Conservation (phyloP, 2,797 vertebrate genomes). For the Takifugu rubripes region DNA sequence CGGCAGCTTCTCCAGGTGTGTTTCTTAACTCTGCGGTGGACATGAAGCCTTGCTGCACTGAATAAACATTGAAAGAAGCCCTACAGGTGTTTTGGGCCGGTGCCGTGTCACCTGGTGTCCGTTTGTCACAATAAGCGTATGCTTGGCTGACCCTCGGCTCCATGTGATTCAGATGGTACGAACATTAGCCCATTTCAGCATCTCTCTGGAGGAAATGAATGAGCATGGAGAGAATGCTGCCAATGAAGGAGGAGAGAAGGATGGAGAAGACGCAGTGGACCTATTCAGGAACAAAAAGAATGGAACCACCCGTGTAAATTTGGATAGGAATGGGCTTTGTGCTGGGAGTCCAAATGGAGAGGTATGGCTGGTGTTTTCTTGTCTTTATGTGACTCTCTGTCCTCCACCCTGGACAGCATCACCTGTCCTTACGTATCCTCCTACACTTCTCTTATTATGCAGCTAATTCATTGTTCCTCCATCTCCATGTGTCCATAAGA, state of each 20-base stretch:
- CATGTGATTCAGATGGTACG: slow-evolving; percentile 98
- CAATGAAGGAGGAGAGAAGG: slow-evolving; percentile 70
- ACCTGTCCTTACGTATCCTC: background rate
- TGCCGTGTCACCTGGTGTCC: slow-evolving; percentile 13
- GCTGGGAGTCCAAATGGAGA: slow-evolving; percentile 67
- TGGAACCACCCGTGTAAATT: slow-evolving; percentile 53
- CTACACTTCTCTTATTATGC: background rate
- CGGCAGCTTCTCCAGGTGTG: slow-evolving; percentile 24
- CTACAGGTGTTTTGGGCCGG: slow-evolving; percentile 1
- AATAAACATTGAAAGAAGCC: slow-evolving; percentile 17
- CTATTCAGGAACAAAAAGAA: slow-evolving; percentile 62
- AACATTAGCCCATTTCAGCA: slow-evolving; percentile 96
- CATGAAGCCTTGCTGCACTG: slow-evolving; percentile 34
- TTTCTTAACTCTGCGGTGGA: background rate
- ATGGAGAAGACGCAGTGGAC: slow-evolving; percentile 60
- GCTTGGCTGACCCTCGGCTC: slow-evolving; percentile 26
- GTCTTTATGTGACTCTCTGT: background rate
- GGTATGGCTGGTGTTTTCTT: slow-evolving; percentile 68
- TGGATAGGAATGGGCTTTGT: slow-evolving; percentile 61
- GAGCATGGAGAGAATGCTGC: slow-evolving; percentile 83
- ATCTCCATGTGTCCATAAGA: slow-evolving; percentile 29
- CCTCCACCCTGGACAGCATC: slow-evolving; percentile 12
- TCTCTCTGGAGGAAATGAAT: slow-evolving; percentile 96
- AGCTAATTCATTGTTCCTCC: slow-evolving; percentile 9
- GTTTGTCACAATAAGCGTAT: slow-evolving; percentile 42